Conservation (phyloP, 2,113 vertebrate species). For the Bostrychus sinensis region DNA sequence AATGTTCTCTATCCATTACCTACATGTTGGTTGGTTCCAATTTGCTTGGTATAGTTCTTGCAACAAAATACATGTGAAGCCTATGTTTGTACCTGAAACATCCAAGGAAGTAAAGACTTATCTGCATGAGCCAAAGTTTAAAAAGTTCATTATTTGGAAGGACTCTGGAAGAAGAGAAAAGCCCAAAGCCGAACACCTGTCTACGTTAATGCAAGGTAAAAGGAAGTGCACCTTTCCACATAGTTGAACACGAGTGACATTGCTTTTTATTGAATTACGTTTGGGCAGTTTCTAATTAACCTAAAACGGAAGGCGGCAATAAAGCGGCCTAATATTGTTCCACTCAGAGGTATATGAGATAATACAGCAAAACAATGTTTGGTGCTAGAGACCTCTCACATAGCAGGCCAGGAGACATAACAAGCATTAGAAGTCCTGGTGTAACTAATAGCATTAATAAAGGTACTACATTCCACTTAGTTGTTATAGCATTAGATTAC, state of each 20-base stretch:
- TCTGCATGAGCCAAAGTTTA: no score
- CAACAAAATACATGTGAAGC: no score
- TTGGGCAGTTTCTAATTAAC: conserved; percentile 1
- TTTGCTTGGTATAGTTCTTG: no score
- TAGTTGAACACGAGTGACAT: conserved; percentile 45
- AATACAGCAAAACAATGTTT: background rate
- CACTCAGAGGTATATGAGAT: no score
- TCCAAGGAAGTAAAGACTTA: no score
- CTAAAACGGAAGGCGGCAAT: background rate
- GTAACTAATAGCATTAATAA: background rate
- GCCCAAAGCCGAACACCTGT: conserved; percentile 53
- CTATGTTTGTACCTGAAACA: no score
- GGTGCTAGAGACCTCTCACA: no score
- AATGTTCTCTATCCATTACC: no score
- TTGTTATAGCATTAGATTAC: background rate
- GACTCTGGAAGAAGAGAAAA: conserved; percentile 30
- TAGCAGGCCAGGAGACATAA: background rate
- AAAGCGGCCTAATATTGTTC: background rate
- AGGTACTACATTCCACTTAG: background rate
- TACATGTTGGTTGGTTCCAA: no score
- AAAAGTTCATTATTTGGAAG: no score
- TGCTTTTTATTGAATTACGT: conserved; percentile 14
- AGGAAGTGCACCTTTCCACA: conserved; percentile 25
- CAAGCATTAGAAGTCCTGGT: background rate
- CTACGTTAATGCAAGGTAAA: conserved; percentile 42